Conservation (phyloP, 2,888 invertebrate genomes). For the Ophioninae sp. region DNA sequence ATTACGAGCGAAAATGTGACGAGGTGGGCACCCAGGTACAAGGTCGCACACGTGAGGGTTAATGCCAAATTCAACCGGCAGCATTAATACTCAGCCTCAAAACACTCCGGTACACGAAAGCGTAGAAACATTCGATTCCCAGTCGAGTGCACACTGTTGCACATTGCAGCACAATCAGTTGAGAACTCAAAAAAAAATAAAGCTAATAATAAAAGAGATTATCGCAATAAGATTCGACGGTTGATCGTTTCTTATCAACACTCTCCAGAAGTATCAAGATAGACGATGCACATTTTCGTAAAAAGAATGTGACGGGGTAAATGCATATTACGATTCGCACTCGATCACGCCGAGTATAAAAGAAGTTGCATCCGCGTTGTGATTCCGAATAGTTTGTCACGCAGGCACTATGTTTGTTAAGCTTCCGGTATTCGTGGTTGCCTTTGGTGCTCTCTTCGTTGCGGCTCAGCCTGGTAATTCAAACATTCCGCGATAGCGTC, state of each 20-base stretch:
- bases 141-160: not conserved
- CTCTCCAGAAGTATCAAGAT: not conserved
- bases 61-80: not conserved
- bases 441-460: slow-evolving; percentile 61
- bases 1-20: no score
- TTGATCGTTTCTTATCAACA: not conserved
- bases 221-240: not conserved
- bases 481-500: slow-evolving; percentile 48
- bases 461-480: slow-evolving; percentile 67
- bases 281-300: not conserved
- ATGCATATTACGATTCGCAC: not conserved
- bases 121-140: not conserved
- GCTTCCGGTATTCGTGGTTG: slow-evolving; percentile 41
- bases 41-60: no score
- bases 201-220: not conserved
- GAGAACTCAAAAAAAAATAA: not conserved
- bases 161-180: not conserved
- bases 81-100: not conserved
- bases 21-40: no score
- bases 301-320: not conserved
- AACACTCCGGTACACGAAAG: not conserved
- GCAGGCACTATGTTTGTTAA: slow-evolving; percentile 64
- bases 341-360: not conserved
- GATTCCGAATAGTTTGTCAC: not conserved
- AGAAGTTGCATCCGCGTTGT: not conserved